Percentiles rank a stretch among this genome's conserved stretches.
Evolutionary conservation across 1,140 invertebrate species (phyloP).

Genomic region (Drosophila pseudoobscura): DNA sequence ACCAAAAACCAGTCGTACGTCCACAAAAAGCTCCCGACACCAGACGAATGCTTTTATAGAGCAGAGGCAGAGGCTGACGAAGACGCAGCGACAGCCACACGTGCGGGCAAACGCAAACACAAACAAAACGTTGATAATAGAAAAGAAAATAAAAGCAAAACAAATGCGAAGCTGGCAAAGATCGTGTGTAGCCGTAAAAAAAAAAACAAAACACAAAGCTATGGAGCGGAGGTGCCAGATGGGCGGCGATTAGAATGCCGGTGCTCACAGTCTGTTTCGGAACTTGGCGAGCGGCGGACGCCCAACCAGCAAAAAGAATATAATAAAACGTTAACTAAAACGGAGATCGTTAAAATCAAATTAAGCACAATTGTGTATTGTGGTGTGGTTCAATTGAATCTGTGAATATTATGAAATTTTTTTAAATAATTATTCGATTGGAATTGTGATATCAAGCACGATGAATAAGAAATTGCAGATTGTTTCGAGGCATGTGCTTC

Average conservation of each 20-base stretch:
- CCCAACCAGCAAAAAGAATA: conserved; percentile 1
- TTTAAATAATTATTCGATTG: background rate
- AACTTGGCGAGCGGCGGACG: conserved; percentile 42
- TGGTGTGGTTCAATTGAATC: background rate
- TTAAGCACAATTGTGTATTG: background rate
- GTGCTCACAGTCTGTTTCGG: conserved; percentile 33
- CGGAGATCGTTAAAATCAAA: background rate
- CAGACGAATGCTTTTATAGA: background rate
- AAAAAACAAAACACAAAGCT: background rate
- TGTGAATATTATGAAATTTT: conserved; percentile 22
- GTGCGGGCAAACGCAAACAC: conserved; percentile 34
- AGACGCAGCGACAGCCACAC: conserved; percentile 7
- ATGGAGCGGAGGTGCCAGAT: background rate
- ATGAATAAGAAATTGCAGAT: conserved; percentile 54
- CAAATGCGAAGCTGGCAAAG: conserved; percentile 17
- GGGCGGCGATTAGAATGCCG: conserved; percentile 5
- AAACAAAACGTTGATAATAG: conserved; percentile 3
- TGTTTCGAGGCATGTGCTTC: conserved; percentile 38
- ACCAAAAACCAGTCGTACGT: background rate
- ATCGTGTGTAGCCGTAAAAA: conserved; percentile 6
- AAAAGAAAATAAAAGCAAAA: conserved; percentile 32
- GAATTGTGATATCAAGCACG: conserved; percentile 36
- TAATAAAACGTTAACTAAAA: background rate
- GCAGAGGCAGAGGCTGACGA: background rate
- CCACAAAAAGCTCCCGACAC: conserved; percentile 3